phyloP scores from a whole-genome alignment of 2,888 invertebrate species.

The Cerastis leucographa region DNA sequence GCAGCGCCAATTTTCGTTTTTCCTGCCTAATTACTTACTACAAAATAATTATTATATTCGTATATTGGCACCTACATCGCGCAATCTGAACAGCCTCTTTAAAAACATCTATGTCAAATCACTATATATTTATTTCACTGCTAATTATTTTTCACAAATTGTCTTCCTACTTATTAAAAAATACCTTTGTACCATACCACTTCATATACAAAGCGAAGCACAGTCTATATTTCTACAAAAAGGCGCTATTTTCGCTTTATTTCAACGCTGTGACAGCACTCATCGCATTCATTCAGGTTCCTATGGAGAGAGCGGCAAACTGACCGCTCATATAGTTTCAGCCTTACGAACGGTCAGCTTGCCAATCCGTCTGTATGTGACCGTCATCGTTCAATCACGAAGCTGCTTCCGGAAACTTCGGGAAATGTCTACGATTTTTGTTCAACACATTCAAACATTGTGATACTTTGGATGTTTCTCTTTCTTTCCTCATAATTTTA shows the following conservation, averaged over 20 bases:
- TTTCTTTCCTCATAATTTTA: neutral
- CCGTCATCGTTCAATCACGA: conserved; percentile 5
- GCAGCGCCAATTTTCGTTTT: neutral
- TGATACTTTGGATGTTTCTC: neutral
- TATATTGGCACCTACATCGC: neutral
- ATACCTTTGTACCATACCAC: too few species aligned
- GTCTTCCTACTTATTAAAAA: too few species aligned
- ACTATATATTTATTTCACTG: neutral
- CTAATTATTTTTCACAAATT: too few species aligned
- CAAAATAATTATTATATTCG: neutral
- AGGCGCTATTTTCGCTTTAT: neutral
- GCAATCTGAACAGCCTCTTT: neutral
- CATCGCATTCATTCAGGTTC: neutral
- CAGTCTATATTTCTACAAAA: neutral
- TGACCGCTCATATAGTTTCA: conserved; percentile 32
- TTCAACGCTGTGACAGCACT: neutral
- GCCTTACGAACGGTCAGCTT: conserved; percentile 29
- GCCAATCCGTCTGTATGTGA: conserved; percentile 34
- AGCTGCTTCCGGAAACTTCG: neutral
- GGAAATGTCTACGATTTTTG: neutral
- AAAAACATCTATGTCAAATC: neutral
- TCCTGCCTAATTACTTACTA: neutral
- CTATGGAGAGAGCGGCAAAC: conserved; percentile 29
- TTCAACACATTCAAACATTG: neutral
- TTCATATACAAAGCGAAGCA: too few species aligned